Evolutionary conservation across 2,797 vertebrate species (phyloP), one percentile per base, ranked within the genome.

Genomic region (Sebastes dallii): DNA sequence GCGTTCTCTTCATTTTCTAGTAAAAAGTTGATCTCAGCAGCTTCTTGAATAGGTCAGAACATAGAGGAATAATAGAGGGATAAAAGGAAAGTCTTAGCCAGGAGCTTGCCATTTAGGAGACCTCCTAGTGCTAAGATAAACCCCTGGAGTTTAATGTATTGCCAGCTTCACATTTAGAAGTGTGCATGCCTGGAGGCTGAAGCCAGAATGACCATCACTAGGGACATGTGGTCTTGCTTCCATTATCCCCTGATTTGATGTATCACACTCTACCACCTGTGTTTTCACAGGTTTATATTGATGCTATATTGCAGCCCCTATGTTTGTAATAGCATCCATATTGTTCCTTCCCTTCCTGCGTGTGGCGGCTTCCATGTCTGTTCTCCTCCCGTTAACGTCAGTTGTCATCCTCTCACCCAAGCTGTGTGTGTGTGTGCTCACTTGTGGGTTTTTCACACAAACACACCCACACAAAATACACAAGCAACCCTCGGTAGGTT

Each of bases 341-440:
- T 39, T 65, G 39, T 86, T 78, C 32, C 39, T 86, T 83, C 66
- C 58, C 39, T 50, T 61, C 13, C 61, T 65, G 36, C 77, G 64
- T 66, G 55, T 68, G 80, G 76, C n/a, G 11, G 68, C 77, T 80
- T 68, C 68, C 39, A 46, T 77, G 80, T 73, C 75, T 84, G 55
- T 72, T 88, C 83, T 72, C 82, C 77, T 85, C 72, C 72, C 69
- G 12, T 82, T 82, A 73, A 75, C 86, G 82, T 88, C 72, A 76
- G 84, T 88, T 89, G 79, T 84, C 85, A 81, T 88, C 86, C 82
- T 91, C 83, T 93, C 85, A 78, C 81, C 58, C 60, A 55, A 66
- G 74, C 55, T 54, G 83, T 78, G 87, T 79, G 78, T 79, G 78
- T 75, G 76, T 84, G 78, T 84, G 78, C 83, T 91, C 69, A 78